Conservation (phyloP, 2,113 vertebrate genomes). For the Haemorhous mexicanus region DNA sequence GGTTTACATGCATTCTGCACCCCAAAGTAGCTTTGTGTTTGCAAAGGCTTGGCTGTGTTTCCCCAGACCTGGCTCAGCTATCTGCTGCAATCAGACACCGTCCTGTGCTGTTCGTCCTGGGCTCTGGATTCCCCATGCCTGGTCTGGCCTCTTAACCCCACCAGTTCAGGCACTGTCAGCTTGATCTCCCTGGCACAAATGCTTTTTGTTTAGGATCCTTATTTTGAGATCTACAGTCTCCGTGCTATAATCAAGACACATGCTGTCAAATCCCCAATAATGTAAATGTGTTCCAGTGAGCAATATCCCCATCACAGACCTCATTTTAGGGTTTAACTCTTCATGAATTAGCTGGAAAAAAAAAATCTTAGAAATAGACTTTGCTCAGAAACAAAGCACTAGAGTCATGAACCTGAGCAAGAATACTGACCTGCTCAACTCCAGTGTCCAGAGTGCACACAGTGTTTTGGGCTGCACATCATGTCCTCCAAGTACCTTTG, state of each 20-base stretch:
- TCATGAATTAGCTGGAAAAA: not conserved
- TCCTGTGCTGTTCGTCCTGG: not conserved
- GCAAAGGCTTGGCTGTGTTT: not conserved
- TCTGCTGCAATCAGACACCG: not conserved
- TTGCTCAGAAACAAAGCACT: not conserved
- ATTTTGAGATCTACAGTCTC: not conserved
- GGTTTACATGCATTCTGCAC: not conserved
- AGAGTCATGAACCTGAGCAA: not conserved
- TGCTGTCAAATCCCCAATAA: not conserved
- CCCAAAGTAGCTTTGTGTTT: not conserved
- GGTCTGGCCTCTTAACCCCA: not conserved
- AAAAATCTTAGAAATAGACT: not conserved
- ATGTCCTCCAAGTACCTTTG: not conserved
- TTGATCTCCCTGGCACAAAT: not conserved
- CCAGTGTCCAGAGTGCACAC: not conserved
- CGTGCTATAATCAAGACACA: not conserved
- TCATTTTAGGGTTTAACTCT: not conserved
- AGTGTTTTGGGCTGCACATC: not conserved
- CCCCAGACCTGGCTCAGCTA: not conserved
- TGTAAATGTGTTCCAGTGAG: accelerated
- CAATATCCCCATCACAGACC: not conserved
- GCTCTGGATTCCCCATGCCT: not conserved
- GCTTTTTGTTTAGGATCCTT: not conserved
- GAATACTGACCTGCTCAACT: not conserved
- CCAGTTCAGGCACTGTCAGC: not conserved